phyloP scores from a whole-genome alignment of 1,140 invertebrate species.

The Pseudomyrmex pallidus region DNA sequence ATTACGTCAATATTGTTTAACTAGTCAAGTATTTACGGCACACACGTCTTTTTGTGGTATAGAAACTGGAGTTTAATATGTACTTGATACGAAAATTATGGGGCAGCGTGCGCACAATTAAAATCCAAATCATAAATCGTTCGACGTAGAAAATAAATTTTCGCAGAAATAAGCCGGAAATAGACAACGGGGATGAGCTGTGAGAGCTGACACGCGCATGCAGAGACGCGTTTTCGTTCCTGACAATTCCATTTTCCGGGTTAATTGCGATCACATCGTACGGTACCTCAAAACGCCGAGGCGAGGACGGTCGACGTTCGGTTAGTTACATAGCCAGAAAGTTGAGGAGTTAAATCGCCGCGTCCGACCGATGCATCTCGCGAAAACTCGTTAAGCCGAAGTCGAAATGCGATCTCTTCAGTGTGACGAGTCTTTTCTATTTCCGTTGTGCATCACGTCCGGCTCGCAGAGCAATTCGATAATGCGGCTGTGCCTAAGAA shows the following conservation, averaged over 20 bases:
- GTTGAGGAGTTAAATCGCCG: conserved; percentile 29
- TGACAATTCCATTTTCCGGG: conserved; percentile 43
- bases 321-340: conserved; percentile 44
- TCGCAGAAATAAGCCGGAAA: conserved; percentile 17
- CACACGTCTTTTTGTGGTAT: too few relatives aligned
- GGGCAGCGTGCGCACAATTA: background rate
- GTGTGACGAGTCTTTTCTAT: background rate
- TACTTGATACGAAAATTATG: too few relatives aligned
- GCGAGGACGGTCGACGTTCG: background rate
- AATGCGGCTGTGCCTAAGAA: conserved; percentile 2
- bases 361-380: conserved; percentile 7
- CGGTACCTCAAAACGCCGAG: conserved; percentile 22
- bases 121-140: background rate
- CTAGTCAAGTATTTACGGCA: too few relatives aligned
- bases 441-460: conserved; percentile 8
- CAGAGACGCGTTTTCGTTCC: conserved; percentile 5
- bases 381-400: conserved; percentile 53
- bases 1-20: too few relatives aligned
- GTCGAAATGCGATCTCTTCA: conserved; percentile 42
- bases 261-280: conserved; percentile 50
- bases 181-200: background rate
- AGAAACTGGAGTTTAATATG: too few relatives aligned
- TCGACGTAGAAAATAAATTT: background rate
- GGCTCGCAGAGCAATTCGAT: conserved; percentile 21
- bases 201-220: background rate